Percentiles rank a stretch among this genome's conserved stretches.
These are phyloP conservation scores for Philantomba maxwellii DNA, from an alignment of 2,113 vertebrate species.

Conservation along the genomic window DNA sequence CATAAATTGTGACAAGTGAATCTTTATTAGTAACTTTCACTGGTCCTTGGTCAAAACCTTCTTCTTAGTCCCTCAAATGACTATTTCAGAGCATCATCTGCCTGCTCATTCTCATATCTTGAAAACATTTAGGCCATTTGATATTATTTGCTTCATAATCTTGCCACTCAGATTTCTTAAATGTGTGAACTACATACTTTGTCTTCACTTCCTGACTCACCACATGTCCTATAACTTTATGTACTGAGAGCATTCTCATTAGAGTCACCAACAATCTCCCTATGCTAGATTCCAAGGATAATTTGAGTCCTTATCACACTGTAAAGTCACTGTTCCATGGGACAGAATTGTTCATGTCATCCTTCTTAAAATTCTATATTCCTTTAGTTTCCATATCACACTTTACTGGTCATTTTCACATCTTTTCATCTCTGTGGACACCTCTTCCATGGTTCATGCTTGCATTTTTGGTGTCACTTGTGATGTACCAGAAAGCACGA, in stretches of 20 bases:
- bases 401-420: not conserved
- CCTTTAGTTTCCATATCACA: not conserved
- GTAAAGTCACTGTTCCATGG: not conserved
- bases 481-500: not conserved
- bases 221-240: not conserved
- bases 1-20: not conserved
- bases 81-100: not conserved
- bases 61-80: not conserved
- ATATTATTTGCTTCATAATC: not conserved
- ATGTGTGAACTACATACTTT: not conserved
- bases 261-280: not conserved
- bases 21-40: not conserved
- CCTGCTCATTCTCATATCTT: not conserved
- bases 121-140: not conserved
- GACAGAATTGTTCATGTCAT: accelerated
- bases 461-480: not conserved
- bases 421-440: not conserved
- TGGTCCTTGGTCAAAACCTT: not conserved
- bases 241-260: not conserved
- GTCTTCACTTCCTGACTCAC: not conserved
- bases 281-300: not conserved
- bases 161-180: not conserved
- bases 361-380: not conserved
- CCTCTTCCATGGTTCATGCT: not conserved
- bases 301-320: not conserved